Evolutionary conservation across 1,140 invertebrate genomes (phyloP).

Genomic region (Trinorchestia longiramus): DNA sequence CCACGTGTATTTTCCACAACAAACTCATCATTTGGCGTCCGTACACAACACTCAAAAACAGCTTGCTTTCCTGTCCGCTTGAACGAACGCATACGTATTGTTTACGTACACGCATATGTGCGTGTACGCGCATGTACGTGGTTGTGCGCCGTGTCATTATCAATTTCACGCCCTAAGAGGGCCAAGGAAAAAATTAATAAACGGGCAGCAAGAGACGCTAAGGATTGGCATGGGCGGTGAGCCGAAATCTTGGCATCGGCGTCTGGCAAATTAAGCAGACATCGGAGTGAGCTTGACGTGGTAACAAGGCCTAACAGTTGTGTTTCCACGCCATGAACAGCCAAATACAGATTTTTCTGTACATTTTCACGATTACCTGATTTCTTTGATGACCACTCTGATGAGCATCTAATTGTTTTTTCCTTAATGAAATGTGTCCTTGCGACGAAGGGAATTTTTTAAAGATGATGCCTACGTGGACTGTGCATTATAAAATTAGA

Average conservation of each 20-base stretch:
- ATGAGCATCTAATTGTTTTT: not conserved
- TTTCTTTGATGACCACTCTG: not conserved
- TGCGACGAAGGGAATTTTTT: not conserved
- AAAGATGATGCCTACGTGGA: no score
- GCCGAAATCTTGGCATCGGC: constrained; percentile 3
- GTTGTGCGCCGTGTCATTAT: constrained; percentile 37
- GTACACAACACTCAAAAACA: not conserved
- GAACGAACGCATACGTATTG: not conserved
- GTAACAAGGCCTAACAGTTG: not conserved
- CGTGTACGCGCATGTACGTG: not conserved
- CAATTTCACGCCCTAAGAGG: constrained; percentile 51
- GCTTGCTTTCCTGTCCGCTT: not conserved
- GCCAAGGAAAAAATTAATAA: constrained; percentile 43
- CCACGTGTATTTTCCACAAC: not conserved
- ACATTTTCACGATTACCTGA: no score
- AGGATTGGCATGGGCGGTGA: constrained; percentile 17
- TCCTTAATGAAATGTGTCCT: not conserved
- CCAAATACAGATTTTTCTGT: not conserved
- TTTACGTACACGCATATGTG: not conserved
- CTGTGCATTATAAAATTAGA: not conserved
- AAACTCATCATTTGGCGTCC: not conserved
- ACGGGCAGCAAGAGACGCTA: constrained; percentile 4
- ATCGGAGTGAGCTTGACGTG: not conserved
- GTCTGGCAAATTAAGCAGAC: not conserved
- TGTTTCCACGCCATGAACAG: not conserved